Conservation (phyloP, 2,888 invertebrate species). For the Drosophila austrosaltans region DNA sequence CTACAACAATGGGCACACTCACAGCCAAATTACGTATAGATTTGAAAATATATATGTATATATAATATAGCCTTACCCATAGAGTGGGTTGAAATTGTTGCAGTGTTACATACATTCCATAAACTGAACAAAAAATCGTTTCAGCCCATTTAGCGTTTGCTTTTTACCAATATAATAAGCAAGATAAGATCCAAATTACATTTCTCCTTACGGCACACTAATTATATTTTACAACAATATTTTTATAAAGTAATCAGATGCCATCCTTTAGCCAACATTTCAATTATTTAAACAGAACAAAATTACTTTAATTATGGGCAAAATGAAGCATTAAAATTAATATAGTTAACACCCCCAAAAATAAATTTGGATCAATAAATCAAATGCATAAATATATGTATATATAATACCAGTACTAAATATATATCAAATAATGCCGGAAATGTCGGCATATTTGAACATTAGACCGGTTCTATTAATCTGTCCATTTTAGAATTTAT, state of each 20-base stretch:
- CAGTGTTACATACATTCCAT: slow-evolving; percentile 34
- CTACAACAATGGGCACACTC: slow-evolving; percentile 25
- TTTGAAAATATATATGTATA: not conserved
- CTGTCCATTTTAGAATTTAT: slow-evolving; percentile 19
- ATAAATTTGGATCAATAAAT: too few species aligned
- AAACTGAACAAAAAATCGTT: slow-evolving; percentile 17
- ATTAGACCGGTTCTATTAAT: slow-evolving; percentile 26
- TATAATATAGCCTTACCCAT: not conserved
- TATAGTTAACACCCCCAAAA: too few species aligned
- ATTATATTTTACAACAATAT: not conserved
- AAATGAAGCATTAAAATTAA: too few species aligned
- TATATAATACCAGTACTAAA: too few species aligned
- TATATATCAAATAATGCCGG: slow-evolving; percentile 21
- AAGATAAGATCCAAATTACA: not conserved
- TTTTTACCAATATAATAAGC: slow-evolving; percentile 5
- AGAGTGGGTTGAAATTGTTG: slow-evolving; percentile 22
- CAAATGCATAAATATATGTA: too few species aligned
- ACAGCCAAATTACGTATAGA: slow-evolving; percentile 14
- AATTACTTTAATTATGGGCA: too few species aligned
- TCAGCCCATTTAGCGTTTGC: slow-evolving; percentile 32
- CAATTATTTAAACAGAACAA: too few species aligned
- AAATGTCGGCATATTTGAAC: slow-evolving; percentile 27
- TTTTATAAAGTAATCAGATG: too few species aligned
- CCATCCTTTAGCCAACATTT: too few species aligned
- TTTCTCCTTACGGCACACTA: not conserved